phyloP scores from a whole-genome alignment of 2,797 vertebrate genomes.

The Peromyscus attwateri region DNA sequence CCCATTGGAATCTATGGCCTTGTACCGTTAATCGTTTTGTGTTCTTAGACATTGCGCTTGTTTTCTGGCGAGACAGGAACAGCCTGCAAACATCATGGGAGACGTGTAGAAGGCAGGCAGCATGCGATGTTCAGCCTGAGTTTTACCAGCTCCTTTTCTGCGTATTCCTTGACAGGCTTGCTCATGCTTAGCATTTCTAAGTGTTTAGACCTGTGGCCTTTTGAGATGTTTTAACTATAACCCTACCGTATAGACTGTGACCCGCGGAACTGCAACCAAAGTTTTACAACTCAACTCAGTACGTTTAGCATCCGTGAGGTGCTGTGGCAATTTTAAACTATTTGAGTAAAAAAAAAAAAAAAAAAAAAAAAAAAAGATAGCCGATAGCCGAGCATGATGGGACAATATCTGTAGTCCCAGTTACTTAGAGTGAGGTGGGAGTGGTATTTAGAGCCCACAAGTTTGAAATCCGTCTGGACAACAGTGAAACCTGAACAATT shows the following conservation, averaged over 20 bases:
- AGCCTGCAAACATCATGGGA: not conserved
- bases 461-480: not conserved
- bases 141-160: not conserved
- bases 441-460: not conserved
- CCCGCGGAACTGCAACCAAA: not conserved
- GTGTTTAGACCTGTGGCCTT: not conserved
- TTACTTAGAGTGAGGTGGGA: not conserved
- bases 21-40: not conserved
- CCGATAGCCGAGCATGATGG: not conserved
- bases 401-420: not conserved
- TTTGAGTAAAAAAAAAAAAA: not conserved
- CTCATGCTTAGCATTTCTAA: not conserved
- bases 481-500: not conserved
- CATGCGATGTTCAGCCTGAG: not conserved
- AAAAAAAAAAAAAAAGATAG: not conserved
- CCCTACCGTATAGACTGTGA: not conserved
- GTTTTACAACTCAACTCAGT: not conserved
- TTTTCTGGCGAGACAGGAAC: conserved; percentile 13
- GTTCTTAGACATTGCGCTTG: not conserved
- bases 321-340: not conserved
- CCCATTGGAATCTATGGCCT: not conserved
- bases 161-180: not conserved
- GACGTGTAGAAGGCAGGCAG: not conserved
- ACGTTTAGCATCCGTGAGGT: not conserved
- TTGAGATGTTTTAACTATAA: conserved; percentile 17